Evolutionary conservation across 2,113 vertebrate genomes (phyloP).

Genomic region (Myotis yumanensis): DNA sequence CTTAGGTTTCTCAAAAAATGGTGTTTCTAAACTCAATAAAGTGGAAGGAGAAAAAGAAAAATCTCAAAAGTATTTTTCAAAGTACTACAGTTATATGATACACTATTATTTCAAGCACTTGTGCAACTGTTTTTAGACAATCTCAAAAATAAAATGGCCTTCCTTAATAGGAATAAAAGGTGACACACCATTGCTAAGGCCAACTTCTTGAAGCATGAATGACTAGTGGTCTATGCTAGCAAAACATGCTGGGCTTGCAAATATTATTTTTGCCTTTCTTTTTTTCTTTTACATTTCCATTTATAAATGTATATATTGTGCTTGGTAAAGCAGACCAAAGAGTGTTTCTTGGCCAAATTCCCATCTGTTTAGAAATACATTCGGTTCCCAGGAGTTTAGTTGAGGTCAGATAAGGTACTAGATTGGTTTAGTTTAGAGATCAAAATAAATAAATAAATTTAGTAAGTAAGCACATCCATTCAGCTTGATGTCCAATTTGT

Average conservation of each 20-base stretch:
- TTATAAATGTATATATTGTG: conserved; percentile 69
- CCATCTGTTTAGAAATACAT: conserved; percentile 55
- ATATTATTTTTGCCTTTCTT: conserved; percentile 55
- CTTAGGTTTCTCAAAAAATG: conserved; percentile 3
- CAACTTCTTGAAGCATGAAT: conserved; percentile 48
- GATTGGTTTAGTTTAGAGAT: conserved; percentile 55
- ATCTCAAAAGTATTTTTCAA: background rate
- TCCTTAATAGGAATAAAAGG: conserved; percentile 32
- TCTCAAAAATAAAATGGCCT: background rate
- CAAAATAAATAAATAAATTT: conserved; percentile 55
- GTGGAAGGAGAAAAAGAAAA: background rate
- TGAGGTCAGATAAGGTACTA: conserved; percentile 22
- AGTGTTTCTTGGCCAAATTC: background rate
- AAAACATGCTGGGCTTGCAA: conserved; percentile 60
- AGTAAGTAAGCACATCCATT: background rate
- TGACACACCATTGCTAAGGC: background rate
- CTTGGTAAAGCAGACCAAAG: conserved; percentile 56
- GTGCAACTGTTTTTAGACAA: background rate
- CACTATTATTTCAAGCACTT: background rate
- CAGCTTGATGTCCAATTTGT: conserved; percentile 62
- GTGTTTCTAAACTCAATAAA: background rate
- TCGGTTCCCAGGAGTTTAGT: conserved; percentile 39
- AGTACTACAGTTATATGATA: conserved; percentile 8
- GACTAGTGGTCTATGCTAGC: conserved; percentile 33
- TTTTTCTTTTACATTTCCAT: conserved; percentile 65